A percentile compares a stretch with the other conserved stretches of the same genome.
phyloP scores from a whole-genome alignment of 2,797 vertebrate genomes.

The Esox lucius region DNA sequence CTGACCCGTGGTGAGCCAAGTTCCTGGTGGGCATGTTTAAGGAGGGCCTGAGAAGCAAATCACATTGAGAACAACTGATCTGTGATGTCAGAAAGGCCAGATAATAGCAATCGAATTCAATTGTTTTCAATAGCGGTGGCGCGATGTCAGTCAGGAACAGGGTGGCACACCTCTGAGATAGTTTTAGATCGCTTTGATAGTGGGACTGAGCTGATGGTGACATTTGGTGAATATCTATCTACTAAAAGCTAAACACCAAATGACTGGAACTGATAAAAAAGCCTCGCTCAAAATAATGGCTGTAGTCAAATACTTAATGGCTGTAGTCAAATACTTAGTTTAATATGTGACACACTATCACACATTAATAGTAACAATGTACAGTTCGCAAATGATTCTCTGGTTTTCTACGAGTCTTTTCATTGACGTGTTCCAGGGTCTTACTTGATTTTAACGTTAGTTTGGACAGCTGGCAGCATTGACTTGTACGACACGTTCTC shows the following conservation, averaged over 20 bases:
- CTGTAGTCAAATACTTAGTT: background rate
- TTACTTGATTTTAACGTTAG: no score
- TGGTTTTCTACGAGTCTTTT: no score
- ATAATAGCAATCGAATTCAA: background rate
- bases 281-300: background rate
- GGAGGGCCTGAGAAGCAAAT: background rate
- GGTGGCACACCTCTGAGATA: background rate
- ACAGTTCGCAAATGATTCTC: no score
- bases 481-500: no score
- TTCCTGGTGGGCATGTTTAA: no score
- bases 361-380: no score
- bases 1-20: no score
- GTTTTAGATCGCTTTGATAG: background rate
- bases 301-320: no score
- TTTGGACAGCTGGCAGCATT: no score
- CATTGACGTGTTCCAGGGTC: no score
- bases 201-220: background rate
- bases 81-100: background rate
- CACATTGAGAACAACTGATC: background rate
- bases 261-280: background rate
- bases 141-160: background rate
- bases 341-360: background rate
- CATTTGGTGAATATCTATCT: background rate
- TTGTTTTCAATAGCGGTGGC: background rate
- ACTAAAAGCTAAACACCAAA: background rate